Evolutionary conservation across 2,888 invertebrate genomes (phyloP), one percentile per base, ranked within the genome.

Genomic region (Allygus modestus): DNA sequence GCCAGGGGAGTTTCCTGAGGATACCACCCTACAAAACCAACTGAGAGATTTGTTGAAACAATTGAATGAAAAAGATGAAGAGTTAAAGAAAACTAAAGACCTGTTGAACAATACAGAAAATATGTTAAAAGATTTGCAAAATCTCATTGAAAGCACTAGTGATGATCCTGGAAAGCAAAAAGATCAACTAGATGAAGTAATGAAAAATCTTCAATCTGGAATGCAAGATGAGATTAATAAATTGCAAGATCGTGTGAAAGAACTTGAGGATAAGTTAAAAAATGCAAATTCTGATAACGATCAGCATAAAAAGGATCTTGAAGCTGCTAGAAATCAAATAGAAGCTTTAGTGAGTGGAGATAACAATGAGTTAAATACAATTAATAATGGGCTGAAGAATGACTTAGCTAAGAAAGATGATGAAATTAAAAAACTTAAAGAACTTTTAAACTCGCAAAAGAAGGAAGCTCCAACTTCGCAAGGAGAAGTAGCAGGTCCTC

Each of bases 41-140:
- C 17, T 77, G 15, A 46, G 26, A 2, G 75, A 77, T 46, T n/a
- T 77, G 17, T 28, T 46, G 46, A 12, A 77, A 46, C 75, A 77
- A n/a, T 28, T 46, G 2, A 77, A 77, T 28, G 28, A 28, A 51
- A 77, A 77, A 28, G 75, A 77, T 12, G 46, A 77, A 28, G 75
- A 77, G n/a, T 77, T 77, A 17, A 51, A 77, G 17, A 77, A 46
- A 77, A 77, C 75, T 5, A 77, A 77, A 28, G 46, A 77, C 1
- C 15, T 77, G 28, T 41, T 77, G 15, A 77, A 51, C 1, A 77
- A 77, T 7, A 77, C 75, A 5, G 75, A 77, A 77, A 77, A 43
- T 7, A 77, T 77, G 75, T 20, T 77, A 5, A 77, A 28, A 51
- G 75, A 77, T 41, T 77, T 77, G 17, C 75, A 77, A 77, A 46